Conservation (phyloP, 2,797 vertebrate species). For the Cirrhinus molitorella region DNA sequence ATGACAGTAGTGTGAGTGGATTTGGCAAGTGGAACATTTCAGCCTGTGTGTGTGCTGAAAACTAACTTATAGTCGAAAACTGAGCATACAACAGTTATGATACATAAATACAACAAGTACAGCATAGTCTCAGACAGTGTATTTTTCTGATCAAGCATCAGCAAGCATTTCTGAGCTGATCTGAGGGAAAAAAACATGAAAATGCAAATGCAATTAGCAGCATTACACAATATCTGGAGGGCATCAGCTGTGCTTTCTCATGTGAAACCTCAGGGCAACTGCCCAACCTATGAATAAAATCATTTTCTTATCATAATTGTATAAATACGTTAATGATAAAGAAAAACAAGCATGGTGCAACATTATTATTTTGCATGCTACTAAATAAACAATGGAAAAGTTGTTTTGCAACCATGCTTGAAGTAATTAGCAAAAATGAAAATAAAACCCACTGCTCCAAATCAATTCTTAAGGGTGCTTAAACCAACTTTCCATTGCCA, state of each 20-base stretch:
- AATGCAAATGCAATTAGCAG: constrained; percentile 50
- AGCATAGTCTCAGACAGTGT: background rate
- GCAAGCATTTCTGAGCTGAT: background rate
- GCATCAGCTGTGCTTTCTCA: constrained; percentile 20
- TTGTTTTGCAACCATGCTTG: constrained; percentile 41
- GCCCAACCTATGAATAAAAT: constrained; percentile 60
- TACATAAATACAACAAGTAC: background rate
- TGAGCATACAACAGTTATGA: background rate
- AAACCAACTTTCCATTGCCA: constrained; percentile 38
- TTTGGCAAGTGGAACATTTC: constrained; percentile 21
- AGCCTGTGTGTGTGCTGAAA: constrained; percentile 1
- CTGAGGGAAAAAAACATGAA: background rate
- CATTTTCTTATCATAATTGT: constrained; percentile 55
- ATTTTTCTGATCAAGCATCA: background rate
- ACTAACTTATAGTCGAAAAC: background rate
- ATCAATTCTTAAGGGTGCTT: constrained; percentile 63
- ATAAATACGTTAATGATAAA: constrained; percentile 41
- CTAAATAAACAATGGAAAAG: constrained; percentile 40
- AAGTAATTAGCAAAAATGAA: constrained; percentile 58
- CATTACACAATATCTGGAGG: constrained; percentile 53
- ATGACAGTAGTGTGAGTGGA: constrained; percentile 9
- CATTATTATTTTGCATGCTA: background rate
- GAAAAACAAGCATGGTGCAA: background rate
- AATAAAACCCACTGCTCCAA: constrained; percentile 54
- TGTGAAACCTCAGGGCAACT: constrained; percentile 17